Base-by-base conservation (phyloP, 2,113 vertebrate species). In the Upupa epops region DNA sequence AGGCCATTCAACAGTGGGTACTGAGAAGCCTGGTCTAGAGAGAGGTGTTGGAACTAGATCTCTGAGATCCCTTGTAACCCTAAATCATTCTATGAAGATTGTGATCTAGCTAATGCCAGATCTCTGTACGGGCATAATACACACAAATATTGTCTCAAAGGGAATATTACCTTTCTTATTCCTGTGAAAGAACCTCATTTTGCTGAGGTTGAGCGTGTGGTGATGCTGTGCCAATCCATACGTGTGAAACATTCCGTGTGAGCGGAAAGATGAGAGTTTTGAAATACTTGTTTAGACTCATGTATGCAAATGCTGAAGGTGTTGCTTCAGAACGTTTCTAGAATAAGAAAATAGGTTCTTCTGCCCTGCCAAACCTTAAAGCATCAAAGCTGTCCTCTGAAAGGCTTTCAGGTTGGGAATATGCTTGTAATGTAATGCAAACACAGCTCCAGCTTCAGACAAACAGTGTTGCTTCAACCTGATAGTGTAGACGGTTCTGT, bases 401-500 rank as follows among this genome's bases (percentile, higher is more conserved):
- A 90, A 84, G 22, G 40, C 36, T 65, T 84, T 78, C 32, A 40
- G 0, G 13, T 14, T 63, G 32, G 55, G 24, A 55, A 13, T 72
- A 14, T 69, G 36, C 15, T 69, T 0, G 1, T 64, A 46, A 31
- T 49, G 9, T 5, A 49, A 5, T 1, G 6, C 34, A 54, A 28
- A 46, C 5, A 17, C 46, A 8, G 68, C 19, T 75, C 4, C 31
- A 45, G 24, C 32, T 86, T 51, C 40, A 88, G 51, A 11, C 13
- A 45, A n/a, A 36, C 0, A 3, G 5, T 56, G 5, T 29, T 24
- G 59, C 42, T 77, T 22, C 1, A 2, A 13, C 31, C 16, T n/a
- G 55, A 5, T 26, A 11, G 18, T 3, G 17, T 28, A 22, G 40
- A 29, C 84, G 58, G 8, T 29, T 94, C n/a, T 46, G 36, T 81